Percentiles rank a stretch among this genome's conserved stretches.
phyloP scores from a whole-genome alignment of 2,113 vertebrate genomes.

The Eulemur macaco region DNA sequence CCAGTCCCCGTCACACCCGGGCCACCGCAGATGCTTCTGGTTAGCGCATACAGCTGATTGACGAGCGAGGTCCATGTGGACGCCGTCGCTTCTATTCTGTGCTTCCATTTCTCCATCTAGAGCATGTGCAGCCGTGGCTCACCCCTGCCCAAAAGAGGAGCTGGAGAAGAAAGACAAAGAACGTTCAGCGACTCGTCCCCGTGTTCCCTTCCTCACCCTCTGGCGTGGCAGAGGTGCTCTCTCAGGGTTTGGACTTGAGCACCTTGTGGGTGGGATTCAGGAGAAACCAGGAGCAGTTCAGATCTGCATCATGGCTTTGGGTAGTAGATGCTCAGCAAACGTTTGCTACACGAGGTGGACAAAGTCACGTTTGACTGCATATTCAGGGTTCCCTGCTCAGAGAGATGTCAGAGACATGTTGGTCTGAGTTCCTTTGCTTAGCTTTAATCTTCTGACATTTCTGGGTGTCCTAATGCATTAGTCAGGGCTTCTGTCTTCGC shows the following conservation, averaged over 20 bases:
- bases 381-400: neutral
- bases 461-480: neutral
- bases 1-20: accelerated
- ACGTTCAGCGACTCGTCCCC: accelerated
- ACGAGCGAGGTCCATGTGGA: neutral
- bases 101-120: neutral
- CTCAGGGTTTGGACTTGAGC: neutral
- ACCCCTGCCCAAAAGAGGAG: neutral
- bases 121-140: neutral
- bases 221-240: neutral
- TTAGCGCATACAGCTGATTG: no score
- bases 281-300: neutral
- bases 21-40: neutral
- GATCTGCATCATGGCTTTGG: accelerated
- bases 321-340: neutral
- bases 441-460: neutral
- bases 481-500: neutral
- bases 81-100: neutral
- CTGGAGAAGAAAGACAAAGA: neutral
- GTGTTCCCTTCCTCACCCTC: no score
- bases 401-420: neutral
- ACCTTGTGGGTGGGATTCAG: neutral
- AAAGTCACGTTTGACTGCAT: neutral
- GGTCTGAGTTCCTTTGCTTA: neutral
- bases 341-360: no score